A percentile compares a stretch with the other conserved stretches of the same genome.
Evolutionary conservation across 2,888 invertebrate species (phyloP).

Genomic region (Deroplatys truncata): DNA sequence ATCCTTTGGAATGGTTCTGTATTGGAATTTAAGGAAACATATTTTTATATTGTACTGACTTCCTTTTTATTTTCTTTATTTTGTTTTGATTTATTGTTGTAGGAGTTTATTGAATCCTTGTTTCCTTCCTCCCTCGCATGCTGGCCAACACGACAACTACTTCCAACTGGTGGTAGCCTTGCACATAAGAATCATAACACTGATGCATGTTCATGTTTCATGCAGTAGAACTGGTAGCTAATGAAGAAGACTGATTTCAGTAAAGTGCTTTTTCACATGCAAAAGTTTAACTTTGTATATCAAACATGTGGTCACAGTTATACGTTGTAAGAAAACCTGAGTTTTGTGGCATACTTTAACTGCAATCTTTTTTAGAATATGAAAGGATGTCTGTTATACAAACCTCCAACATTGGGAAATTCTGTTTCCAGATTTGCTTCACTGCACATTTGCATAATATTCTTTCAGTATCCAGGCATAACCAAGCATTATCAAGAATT

Average conservation of each 20-base stretch:
- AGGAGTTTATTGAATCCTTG: not conserved
- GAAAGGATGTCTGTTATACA: no score
- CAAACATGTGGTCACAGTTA: no score
- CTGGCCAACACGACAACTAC: not conserved
- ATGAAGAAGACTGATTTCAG: not conserved
- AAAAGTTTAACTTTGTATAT: not conserved
- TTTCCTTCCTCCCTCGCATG: not conserved
- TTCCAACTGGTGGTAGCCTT: not conserved
- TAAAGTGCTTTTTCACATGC: not conserved
- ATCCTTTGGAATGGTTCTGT: not conserved
- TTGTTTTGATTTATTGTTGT: constrained; percentile 2
- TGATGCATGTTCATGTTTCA: not conserved
- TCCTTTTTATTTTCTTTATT: not conserved
- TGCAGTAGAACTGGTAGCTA: not conserved
- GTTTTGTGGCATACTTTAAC: no score
- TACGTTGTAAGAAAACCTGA: no score
- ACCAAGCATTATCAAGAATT: no score
- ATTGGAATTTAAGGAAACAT: not conserved
- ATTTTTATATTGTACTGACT: not conserved
- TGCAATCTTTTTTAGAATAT: no score
- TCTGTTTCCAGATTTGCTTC: no score
- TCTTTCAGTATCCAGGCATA: no score
- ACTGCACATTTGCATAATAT: no score
- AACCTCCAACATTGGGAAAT: no score
- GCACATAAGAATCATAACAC: not conserved